Conservation (phyloP, 2,888 invertebrate species). For the Entomobrya multifasciata region DNA sequence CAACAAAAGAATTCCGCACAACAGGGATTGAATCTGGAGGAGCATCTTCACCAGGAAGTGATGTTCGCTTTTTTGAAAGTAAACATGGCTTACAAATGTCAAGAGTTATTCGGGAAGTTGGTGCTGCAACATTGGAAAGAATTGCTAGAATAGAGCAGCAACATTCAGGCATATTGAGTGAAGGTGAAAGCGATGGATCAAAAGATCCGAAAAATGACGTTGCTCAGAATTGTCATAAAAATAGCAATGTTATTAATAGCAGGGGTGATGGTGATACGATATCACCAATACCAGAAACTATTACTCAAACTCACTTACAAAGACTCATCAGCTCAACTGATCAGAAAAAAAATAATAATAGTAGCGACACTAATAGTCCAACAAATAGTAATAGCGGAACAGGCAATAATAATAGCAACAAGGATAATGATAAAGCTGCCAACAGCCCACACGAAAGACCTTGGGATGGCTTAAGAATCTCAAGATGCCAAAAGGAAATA, state of each 20-base stretch:
- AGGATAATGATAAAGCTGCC: neutral
- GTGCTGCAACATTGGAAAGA: neutral
- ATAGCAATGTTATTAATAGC: neutral
- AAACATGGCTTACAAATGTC: slow-evolving; percentile 61
- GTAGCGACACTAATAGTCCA: neutral
- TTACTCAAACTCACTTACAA: slow-evolving; percentile 49
- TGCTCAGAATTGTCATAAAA: slow-evolving; percentile 20
- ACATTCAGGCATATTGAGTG: neutral
- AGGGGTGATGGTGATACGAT: neutral
- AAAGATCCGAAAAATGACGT: neutral
- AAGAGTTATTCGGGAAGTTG: slow-evolving; percentile 41
- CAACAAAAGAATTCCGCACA: slow-evolving; percentile 52
- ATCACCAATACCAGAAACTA: slow-evolving; percentile 3
- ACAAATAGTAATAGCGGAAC: neutral
- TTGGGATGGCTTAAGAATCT: slow-evolving; percentile 58
- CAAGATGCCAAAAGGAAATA: slow-evolving; percentile 62
- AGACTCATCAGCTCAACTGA: neutral
- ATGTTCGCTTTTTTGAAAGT: slow-evolving; percentile 32
- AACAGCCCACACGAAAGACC: neutral
- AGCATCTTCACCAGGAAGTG: neutral
- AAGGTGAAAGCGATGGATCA: neutral
- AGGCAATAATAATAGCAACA: neutral
- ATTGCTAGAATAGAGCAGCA: neutral
- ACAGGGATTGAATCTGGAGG: neutral
- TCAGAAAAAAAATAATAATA: too few relatives aligned